phyloP scores from a whole-genome alignment of 2,113 vertebrate species.

The Chloropsis cyanopogon region DNA sequence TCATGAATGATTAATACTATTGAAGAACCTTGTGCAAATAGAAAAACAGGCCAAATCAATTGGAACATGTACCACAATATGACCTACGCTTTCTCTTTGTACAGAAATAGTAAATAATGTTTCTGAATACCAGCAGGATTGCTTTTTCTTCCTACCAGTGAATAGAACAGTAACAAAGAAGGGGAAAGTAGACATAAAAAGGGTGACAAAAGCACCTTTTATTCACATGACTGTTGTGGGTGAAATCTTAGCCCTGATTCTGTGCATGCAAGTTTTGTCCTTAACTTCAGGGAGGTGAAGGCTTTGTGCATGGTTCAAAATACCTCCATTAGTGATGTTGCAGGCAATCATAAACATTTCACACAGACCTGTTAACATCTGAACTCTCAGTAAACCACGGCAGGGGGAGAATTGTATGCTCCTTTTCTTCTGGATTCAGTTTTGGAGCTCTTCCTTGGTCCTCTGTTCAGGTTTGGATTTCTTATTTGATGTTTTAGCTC shows the following conservation, averaged over 20 bases:
- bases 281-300: background rate
- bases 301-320: background rate
- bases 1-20: constrained; percentile 23
- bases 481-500: background rate
- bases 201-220: constrained; percentile 27
- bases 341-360: background rate
- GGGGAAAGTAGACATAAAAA: background rate
- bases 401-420: fast-evolving
- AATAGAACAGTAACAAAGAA: constrained; percentile 21
- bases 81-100: background rate
- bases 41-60: background rate
- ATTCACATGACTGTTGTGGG: background rate
- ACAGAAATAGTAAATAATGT: constrained; percentile 38
- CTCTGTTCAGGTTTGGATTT: background rate
- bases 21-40: background rate
- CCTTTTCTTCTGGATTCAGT: background rate
- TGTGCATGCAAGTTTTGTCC: background rate
- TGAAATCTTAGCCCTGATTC: background rate
- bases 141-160: constrained; percentile 8
- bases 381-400: background rate
- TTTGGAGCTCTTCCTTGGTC: background rate
- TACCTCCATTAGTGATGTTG: background rate
- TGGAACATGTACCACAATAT: background rate
- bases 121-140: constrained; percentile 18
- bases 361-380: background rate